These are phyloP conservation scores for Adela reaumurella DNA, from an alignment of 2,888 invertebrate genomes.

Conservation along the genomic window DNA sequence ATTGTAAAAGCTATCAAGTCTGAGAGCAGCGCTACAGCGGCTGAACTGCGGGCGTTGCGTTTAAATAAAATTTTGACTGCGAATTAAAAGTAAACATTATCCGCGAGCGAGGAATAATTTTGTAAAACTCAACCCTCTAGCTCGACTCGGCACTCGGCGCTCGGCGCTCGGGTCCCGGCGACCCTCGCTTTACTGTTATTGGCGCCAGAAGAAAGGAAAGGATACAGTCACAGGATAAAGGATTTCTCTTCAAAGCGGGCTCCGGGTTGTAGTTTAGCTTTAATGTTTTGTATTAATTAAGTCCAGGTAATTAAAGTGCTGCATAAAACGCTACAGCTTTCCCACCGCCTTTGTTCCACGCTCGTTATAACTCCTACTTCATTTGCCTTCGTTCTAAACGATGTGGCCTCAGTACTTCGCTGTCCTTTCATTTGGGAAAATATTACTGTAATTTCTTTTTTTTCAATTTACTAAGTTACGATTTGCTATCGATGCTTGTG, in stretches of 20 bases:
- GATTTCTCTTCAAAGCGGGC: neutral
- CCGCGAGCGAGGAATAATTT: slow-evolving; percentile 31
- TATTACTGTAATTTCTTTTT: too few species aligned
- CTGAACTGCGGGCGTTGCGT: slow-evolving; percentile 1
- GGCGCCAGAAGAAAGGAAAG: neutral
- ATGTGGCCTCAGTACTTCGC: too few species aligned
- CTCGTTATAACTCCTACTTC: neutral
- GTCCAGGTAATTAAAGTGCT: slow-evolving; percentile 40
- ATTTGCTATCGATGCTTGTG: too few species aligned
- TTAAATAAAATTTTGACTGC: slow-evolving; percentile 8
- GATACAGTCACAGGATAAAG: neutral
- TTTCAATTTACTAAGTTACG: too few species aligned
- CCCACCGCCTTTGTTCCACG: neutral
- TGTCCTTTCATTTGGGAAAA: slow-evolving; percentile 8
- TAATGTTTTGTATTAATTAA: slow-evolving; percentile 50
- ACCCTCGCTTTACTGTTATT: neutral
- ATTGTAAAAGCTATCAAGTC: neutral
- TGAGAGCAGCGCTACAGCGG: slow-evolving; percentile 2
- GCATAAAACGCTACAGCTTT: neutral
- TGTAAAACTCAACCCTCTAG: slow-evolving; percentile 27
- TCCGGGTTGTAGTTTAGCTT: slow-evolving; percentile 18
- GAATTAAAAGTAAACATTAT: slow-evolving; percentile 49
- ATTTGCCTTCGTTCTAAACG: neutral
- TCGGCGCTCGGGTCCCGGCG: too few species aligned
- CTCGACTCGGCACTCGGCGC: too few species aligned